Conservation (phyloP, 2,797 vertebrate species). For the Cetoscarus ocellatus region DNA sequence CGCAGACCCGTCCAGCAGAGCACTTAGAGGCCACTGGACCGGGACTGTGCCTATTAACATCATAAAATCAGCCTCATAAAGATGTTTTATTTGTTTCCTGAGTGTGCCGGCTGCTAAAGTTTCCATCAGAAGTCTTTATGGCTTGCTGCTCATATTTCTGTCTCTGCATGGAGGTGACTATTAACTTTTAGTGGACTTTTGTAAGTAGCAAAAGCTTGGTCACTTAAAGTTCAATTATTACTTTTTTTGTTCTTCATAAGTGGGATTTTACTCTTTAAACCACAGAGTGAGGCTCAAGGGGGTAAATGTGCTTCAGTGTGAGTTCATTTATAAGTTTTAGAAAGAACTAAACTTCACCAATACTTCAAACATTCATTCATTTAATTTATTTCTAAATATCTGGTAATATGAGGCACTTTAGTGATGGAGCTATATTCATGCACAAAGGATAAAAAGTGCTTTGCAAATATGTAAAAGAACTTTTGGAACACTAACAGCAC, state of each 20-base stretch:
- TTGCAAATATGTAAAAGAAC: too few species aligned
- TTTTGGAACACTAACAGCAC: too few species aligned
- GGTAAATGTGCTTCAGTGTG: too few species aligned
- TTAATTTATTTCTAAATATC: too few species aligned
- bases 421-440: too few species aligned
- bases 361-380: too few species aligned
- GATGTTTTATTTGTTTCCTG: conserved; percentile 86
- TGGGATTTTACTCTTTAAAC: not conserved
- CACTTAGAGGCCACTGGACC: conserved; percentile 75
- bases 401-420: too few species aligned
- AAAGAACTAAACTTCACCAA: too few species aligned
- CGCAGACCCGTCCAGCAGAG: conserved; percentile 62
- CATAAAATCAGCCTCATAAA: conserved; percentile 81
- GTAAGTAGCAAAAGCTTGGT: conserved; percentile 60
- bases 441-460: too few species aligned
- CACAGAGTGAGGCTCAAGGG: not conserved
- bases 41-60: conserved; percentile 70
- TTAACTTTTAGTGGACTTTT: conserved; percentile 67
- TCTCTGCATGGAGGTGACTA: conserved; percentile 62
- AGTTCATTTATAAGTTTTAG: too few species aligned
- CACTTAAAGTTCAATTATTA: conserved; percentile 60
- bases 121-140: conserved; percentile 83
- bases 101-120: conserved; percentile 78
- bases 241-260: conserved; percentile 14
- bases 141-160: conserved; percentile 80